phyloP scores from a whole-genome alignment of 2,797 vertebrate species.

The Varecia variegata region DNA sequence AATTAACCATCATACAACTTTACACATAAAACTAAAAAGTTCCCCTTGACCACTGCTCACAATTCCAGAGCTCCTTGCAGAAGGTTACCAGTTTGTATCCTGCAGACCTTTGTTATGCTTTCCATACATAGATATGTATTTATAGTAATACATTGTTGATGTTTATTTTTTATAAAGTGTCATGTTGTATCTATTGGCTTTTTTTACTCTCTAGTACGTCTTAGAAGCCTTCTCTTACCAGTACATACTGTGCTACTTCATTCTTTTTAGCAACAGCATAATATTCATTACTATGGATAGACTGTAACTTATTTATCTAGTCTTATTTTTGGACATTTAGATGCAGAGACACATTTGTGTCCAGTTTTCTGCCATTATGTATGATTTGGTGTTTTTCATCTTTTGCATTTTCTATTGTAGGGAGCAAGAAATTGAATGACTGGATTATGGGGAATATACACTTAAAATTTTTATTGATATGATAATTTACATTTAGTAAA shows the following conservation, averaged over 20 bases:
- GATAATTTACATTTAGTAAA: conserved; percentile 29
- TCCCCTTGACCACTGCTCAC: not conserved
- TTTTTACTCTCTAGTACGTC: not conserved
- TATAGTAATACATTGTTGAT: not conserved
- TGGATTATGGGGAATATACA: not conserved
- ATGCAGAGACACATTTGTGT: not conserved
- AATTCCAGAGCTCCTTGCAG: not conserved
- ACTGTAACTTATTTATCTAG: not conserved
- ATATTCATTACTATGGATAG: not conserved
- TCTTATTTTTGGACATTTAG: not conserved
- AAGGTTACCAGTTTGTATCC: not conserved
- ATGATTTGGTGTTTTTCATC: not conserved
- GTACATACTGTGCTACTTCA: not conserved
- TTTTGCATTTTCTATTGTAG: not conserved
- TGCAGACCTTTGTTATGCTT: not conserved
- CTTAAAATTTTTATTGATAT: not conserved
- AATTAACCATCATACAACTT: not conserved
- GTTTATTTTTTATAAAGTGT: conserved; percentile 11
- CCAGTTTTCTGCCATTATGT: conserved; percentile 4
- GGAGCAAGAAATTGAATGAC: conserved; percentile 18
- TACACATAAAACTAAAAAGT: not conserved
- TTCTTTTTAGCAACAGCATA: not conserved
- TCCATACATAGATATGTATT: not conserved
- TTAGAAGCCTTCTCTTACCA: conserved; percentile 3
- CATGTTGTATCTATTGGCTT: not conserved